These are phyloP conservation scores for Kryptolebias ocellatus DNA, from an alignment of 2,797 vertebrate species.

Conservation along the genomic window DNA sequence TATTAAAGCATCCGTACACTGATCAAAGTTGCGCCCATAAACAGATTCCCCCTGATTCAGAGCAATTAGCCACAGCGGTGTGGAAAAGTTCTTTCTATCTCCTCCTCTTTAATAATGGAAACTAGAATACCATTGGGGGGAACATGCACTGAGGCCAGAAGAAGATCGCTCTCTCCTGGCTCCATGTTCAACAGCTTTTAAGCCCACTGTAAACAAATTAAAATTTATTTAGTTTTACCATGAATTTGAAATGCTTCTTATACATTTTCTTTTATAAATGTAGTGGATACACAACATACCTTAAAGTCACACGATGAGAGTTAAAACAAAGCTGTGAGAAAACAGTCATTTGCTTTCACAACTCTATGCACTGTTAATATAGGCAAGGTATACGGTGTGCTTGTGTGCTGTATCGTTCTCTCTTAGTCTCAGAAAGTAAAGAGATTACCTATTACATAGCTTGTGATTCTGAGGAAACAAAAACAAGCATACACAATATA, in stretches of 20 bases:
- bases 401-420: constrained; percentile 49
- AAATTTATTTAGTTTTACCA: constrained; percentile 72
- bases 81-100: constrained; percentile 81
- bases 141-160: constrained; percentile 72
- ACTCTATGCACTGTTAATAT: constrained; percentile 13
- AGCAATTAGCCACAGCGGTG: constrained; percentile 81
- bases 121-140: constrained; percentile 72
- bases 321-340: constrained; percentile 38
- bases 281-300: constrained; percentile 38
- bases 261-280: constrained; percentile 54
- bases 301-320: constrained; percentile 41
- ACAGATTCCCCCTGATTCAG: constrained; percentile 85
- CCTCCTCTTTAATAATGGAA: constrained; percentile 81
- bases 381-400: constrained; percentile 14
- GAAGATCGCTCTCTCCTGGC: constrained; percentile 78
- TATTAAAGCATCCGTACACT: constrained; percentile 84
- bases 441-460: constrained; percentile 58
- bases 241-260: constrained; percentile 69
- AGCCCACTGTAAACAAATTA: constrained; percentile 77
- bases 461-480: constrained; percentile 56
- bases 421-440: constrained; percentile 34
- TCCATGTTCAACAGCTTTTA: constrained; percentile 75
- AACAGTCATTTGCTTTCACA: constrained; percentile 29
- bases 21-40: constrained; percentile 85
- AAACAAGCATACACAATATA: constrained; percentile 32